A percentile compares a stretch with the other conserved stretches of the same genome.
phyloP scores from a whole-genome alignment of 2,888 invertebrate species.

The Bellardia bayeri region DNA sequence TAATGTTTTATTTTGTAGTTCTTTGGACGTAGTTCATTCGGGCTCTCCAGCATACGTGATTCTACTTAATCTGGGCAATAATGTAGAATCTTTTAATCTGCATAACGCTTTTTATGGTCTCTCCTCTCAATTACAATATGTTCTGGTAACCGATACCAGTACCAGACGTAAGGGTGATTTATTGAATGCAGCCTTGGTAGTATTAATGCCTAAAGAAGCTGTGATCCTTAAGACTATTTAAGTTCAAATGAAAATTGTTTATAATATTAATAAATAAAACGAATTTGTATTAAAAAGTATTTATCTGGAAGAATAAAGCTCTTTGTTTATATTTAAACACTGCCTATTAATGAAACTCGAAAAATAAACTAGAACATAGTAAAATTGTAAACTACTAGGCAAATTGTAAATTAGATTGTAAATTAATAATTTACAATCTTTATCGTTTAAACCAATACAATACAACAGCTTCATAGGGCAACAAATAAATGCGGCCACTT shows the following conservation, averaged over 20 bases:
- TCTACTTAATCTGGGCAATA: slow-evolving; percentile 84
- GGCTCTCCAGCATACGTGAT: slow-evolving; percentile 82
- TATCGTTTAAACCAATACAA: slow-evolving; percentile 77
- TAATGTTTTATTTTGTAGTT: slow-evolving; percentile 70
- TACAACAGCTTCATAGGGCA: slow-evolving; percentile 80
- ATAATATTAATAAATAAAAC: background rate
- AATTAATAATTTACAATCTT: slow-evolving; percentile 1
- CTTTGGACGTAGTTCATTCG: slow-evolving; percentile 60
- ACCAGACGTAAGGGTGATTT: slow-evolving; percentile 78
- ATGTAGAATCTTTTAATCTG: slow-evolving; percentile 82
- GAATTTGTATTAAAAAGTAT: background rate
- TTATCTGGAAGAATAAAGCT: too few species aligned
- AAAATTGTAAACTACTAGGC: too few species aligned
- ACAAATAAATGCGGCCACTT: slow-evolving; percentile 74
- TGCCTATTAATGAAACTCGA: too few species aligned
- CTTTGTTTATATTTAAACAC: too few species aligned
- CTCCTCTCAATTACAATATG: slow-evolving; percentile 77
- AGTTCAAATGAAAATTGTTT: background rate
- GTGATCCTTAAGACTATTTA: slow-evolving; percentile 78
- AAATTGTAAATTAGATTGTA: too few species aligned
- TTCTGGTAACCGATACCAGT: slow-evolving; percentile 80
- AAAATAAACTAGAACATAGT: too few species aligned
- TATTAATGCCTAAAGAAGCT: slow-evolving; percentile 81
- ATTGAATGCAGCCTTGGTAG: slow-evolving; percentile 76
- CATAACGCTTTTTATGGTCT: slow-evolving; percentile 77